Evolutionary conservation across 2,888 invertebrate genomes (phyloP).

Genomic region (Caenorhabditis sp.): DNA sequence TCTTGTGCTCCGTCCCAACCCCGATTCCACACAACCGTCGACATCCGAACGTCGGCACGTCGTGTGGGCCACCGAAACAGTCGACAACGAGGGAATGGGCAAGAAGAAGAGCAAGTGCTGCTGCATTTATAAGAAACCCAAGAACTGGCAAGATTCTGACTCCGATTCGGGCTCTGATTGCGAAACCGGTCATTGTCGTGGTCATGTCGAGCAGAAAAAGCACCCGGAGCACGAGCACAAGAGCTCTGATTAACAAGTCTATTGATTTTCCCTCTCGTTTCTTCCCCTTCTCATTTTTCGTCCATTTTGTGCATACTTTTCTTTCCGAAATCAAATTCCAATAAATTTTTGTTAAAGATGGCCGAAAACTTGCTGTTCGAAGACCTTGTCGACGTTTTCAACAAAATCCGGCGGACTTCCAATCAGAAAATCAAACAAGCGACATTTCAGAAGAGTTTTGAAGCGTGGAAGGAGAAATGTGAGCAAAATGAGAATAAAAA

Average conservation of each 20-base stretch:
- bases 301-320: slow-evolving; percentile 18
- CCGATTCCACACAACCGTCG: slow-evolving; percentile 8
- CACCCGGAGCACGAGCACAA: slow-evolving; percentile 23
- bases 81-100: slow-evolving; percentile 75
- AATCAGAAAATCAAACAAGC: slow-evolving; percentile 42
- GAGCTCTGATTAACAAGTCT: neutral
- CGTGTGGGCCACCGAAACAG: slow-evolving; percentile 66
- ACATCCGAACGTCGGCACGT: slow-evolving; percentile 58
- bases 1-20: slow-evolving; percentile 35
- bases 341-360: slow-evolving; percentile 12
- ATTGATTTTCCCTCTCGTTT: neutral
- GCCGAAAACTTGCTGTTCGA: slow-evolving; percentile 31
- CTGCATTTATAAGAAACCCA: slow-evolving; percentile 77
- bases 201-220: slow-evolving; percentile 75
- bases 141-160: slow-evolving; percentile 72
- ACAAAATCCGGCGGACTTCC: slow-evolving; percentile 50
- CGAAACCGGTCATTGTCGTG: slow-evolving; percentile 77
- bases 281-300: neutral
- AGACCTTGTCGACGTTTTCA: slow-evolving; percentile 42
- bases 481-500: neutral
- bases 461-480: slow-evolving; percentile 20
- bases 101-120: slow-evolving; percentile 78
- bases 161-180: slow-evolving; percentile 70
- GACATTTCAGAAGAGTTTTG: slow-evolving; percentile 40
- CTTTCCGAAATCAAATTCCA: neutral